Conservation (phyloP, 2,888 invertebrate genomes). For the Cryptocheilus praepositus region DNA sequence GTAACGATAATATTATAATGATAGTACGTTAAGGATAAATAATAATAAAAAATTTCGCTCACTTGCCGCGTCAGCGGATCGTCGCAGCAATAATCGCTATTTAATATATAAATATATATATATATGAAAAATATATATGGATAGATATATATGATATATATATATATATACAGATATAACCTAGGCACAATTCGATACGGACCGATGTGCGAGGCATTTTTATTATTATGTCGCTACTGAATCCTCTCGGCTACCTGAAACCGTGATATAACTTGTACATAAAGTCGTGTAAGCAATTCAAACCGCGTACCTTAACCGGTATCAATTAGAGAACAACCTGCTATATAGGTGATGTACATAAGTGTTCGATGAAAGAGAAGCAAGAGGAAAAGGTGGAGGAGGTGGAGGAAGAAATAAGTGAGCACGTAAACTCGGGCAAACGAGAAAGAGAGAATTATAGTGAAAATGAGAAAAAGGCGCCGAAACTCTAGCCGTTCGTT, state of each 20-base stretch:
- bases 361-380: slow-evolving; percentile 15
- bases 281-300: neutral
- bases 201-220: slow-evolving; percentile 18
- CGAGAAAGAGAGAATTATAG: neutral
- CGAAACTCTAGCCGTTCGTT: slow-evolving; percentile 29
- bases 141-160: slow-evolving; percentile 1
- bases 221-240: slow-evolving; percentile 28
- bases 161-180: neutral
- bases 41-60: neutral
- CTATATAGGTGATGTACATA: slow-evolving; percentile 2
- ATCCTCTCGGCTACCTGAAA: slow-evolving; percentile 55
- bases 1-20: too few relatives aligned
- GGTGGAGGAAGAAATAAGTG: neutral
- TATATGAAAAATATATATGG: neutral
- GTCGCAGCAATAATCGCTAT: slow-evolving; percentile 4
- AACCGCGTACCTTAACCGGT: too few relatives aligned
- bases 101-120: neutral
- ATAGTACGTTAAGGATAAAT: too few relatives aligned
- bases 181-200: neutral
- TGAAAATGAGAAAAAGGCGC: neutral
- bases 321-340: too few relatives aligned
- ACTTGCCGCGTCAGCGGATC: neutral
- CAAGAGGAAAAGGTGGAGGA: slow-evolving; percentile 10
- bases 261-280: slow-evolving; percentile 56
- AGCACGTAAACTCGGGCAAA: neutral